Base-by-base conservation (phyloP, 2,113 vertebrate species). In the Muscicapa adusta region DNA sequence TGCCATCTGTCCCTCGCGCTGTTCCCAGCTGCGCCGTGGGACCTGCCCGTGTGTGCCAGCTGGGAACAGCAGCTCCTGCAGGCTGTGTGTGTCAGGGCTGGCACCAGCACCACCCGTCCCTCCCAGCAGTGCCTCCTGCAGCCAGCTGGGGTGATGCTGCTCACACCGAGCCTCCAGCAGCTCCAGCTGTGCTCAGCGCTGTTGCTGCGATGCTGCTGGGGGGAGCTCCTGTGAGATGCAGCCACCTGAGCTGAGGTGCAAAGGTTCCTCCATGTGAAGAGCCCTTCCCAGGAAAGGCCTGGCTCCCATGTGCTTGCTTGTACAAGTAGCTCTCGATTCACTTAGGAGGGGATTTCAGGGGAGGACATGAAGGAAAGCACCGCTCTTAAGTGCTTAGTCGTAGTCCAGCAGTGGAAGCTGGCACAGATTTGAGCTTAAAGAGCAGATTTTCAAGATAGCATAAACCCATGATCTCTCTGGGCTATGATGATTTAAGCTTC, bases 21-120 rank as follows among this genome's bases (percentile, higher is more conserved):
- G 53, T 68, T 51, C 82, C 87, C 89, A 72, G 91, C 88, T 88
- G 94, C 42, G 50, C 79, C 6, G 0, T 18, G 89, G 72, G 25
- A 58, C 33, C n/a, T 17, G 4, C 65, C 90, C 2, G 2, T 9
- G 60, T 19, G 56, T 71, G 76, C 82, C 89, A 86, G 92, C 91
- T 90, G 89, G n/a, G 31, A 58, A 5, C 76, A 42, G 63, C 74
- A 73, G 51, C 91, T 85, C 89, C 88, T 10, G 0, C 1, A 0
- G 91, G 80, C 38, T 83, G 47, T 85, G 88, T 0, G 0, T 38
- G 53, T 4, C 1, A 1, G 67, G 29, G 38, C 40, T 0, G 3
- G 68, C 94, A 79, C 65, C 8, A 2, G 58, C 5, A 36, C 18
- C 62, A 79, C 85, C 71, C 1, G 2, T 43, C 15, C 34, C 71